These are phyloP conservation scores for Pachyrhynchus sulphureomaculatus DNA, from an alignment of 1,140 invertebrate genomes.

Conservation along the genomic window DNA sequence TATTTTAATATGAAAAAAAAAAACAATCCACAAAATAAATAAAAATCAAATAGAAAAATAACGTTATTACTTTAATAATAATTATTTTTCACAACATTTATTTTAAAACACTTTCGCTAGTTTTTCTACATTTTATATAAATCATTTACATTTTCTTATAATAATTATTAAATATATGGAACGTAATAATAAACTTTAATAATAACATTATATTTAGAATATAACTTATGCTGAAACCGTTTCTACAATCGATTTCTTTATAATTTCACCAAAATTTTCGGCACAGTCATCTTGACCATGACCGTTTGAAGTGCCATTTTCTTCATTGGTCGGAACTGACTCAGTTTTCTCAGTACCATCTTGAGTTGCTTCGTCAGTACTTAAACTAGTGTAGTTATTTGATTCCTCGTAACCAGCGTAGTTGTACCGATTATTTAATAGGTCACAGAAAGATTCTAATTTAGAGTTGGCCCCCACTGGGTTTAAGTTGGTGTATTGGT, in stretches of 20 bases:
- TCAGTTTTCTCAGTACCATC: constrained; percentile 7
- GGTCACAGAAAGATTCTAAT: constrained; percentile 70
- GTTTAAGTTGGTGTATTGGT: constrained; percentile 60
- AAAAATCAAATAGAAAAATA: constrained; percentile 33
- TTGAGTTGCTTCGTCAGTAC: constrained; percentile 17
- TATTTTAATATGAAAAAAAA: too few species aligned
- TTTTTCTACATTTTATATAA: constrained; percentile 52
- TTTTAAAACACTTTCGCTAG: constrained; percentile 50
- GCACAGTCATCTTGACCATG: constrained; percentile 53
- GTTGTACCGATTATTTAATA: constrained; percentile 62
- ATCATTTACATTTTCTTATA: constrained; percentile 47
- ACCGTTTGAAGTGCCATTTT: constrained; percentile 18
- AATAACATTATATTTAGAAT: constrained; percentile 32
- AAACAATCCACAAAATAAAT: constrained; percentile 1
- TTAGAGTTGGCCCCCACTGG: constrained; percentile 61
- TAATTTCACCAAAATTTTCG: constrained; percentile 89
- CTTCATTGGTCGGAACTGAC: constrained; percentile 14
- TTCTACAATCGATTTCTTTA: constrained; percentile 90
- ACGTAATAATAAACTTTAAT: constrained; percentile 45
- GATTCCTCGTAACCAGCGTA: constrained; percentile 50
- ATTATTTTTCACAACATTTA: constrained; percentile 52
- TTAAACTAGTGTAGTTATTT: constrained; percentile 35
- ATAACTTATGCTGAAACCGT: constrained; percentile 74
- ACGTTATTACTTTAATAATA: constrained; percentile 35
- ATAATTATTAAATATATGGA: constrained; percentile 40